Percentiles rank a stretch among this genome's conserved stretches.
Evolutionary conservation across 2,797 vertebrate genomes (phyloP).

Genomic region (Paratrypauchen microcephalus): DNA sequence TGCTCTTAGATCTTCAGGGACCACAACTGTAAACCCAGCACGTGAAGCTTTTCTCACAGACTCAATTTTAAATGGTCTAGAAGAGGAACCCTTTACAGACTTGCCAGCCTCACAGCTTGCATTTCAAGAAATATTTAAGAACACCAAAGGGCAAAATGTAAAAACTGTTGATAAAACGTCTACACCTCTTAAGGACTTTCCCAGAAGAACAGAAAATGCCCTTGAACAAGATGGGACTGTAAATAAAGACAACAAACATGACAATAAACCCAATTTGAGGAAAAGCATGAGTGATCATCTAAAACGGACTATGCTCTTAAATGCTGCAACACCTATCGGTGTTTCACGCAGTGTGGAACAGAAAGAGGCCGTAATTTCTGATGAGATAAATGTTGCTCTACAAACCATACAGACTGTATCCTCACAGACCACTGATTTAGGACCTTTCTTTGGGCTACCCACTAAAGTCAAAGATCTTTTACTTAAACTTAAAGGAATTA

Average conservation of each 20-base stretch:
- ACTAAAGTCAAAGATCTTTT: constrained; percentile 91
- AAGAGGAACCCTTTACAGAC: constrained; percentile 65
- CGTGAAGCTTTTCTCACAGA: constrained; percentile 34
- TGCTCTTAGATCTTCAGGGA: constrained; percentile 8
- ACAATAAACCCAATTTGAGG: constrained; percentile 42
- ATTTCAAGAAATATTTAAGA: constrained; percentile 59
- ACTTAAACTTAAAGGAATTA: constrained; percentile 83
- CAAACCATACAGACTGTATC: constrained; percentile 76
- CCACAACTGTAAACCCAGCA: neutral
- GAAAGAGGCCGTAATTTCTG: constrained; percentile 81
- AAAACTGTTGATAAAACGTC: constrained; percentile 32
- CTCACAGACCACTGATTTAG: constrained; percentile 78
- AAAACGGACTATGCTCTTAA: constrained; percentile 87
- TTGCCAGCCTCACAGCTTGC: constrained; percentile 81
- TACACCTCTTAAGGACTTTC: constrained; percentile 27
- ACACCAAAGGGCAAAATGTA: constrained; percentile 32
- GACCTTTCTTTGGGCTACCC: constrained; percentile 95
- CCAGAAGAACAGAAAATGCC: neutral
- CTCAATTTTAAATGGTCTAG: constrained; percentile 39
- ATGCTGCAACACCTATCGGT: constrained; percentile 78
- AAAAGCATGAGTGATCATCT: constrained; percentile 85
- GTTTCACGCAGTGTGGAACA: constrained; percentile 78
- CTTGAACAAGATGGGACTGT: neutral
- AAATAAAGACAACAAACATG: constrained; percentile 6
- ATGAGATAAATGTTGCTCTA: constrained; percentile 85